A percentile compares a stretch with the other conserved stretches of the same genome.
These are phyloP conservation scores for Cephus sareptanus DNA, from an alignment of 2,888 invertebrate species.

Conservation along the genomic window DNA sequence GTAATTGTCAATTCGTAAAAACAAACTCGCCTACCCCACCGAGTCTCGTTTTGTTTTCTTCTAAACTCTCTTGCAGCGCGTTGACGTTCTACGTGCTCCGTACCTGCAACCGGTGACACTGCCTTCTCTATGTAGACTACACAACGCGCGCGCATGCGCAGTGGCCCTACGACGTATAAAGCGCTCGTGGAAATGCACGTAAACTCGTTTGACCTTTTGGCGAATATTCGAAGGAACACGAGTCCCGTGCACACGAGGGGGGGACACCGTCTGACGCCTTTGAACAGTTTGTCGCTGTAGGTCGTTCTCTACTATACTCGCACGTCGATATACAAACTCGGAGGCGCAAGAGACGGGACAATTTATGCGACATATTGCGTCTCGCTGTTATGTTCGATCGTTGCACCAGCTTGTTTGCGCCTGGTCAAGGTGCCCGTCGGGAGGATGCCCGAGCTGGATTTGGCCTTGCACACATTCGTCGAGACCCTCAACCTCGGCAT, in stretches of 20 bases:
- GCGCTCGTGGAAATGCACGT: not conserved
- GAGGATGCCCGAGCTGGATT: conserved; percentile 17
- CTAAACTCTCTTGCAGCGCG: not conserved
- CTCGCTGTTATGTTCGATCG: conserved; percentile 35
- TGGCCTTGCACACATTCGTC: conserved; percentile 26
- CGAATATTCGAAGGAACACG: not conserved
- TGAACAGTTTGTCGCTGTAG: conserved; percentile 37
- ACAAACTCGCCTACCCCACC: not conserved
- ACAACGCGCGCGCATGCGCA: not conserved
- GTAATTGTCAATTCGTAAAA: not conserved
- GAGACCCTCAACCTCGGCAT: not conserved
- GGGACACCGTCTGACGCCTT: no score
- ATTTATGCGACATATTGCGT: conserved; percentile 22
- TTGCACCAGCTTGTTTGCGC: conserved; percentile 47
- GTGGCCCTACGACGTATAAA: no score
- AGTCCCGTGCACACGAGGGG: no score
- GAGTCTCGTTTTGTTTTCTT: not conserved
- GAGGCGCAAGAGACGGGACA: conserved; percentile 8
- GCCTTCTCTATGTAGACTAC: not conserved
- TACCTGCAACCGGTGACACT: not conserved
- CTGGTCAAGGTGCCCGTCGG: conserved; percentile 53
- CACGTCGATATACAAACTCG: not conserved
- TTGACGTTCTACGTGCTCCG: no score
- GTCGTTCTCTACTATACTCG: conserved; percentile 29
- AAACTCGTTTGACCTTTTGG: not conserved